These are phyloP conservation scores for Dinoponera quadriceps DNA, from an alignment of 1,140 invertebrate species.

Conservation along the genomic window DNA sequence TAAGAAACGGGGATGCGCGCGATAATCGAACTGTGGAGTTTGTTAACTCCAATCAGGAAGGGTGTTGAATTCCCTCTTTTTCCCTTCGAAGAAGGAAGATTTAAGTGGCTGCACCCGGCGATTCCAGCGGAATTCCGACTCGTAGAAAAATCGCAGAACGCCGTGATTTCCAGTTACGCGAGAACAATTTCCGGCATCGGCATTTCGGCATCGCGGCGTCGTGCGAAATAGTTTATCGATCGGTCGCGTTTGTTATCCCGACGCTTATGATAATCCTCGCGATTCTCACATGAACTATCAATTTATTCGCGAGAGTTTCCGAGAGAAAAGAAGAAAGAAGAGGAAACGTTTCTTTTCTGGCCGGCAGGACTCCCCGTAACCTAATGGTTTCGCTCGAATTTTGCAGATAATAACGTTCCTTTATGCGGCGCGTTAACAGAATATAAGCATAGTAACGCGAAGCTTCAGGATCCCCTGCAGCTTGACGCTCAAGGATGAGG, in stretches of 20 bases:
- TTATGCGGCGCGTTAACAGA: conserved; percentile 25
- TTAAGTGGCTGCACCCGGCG: not conserved
- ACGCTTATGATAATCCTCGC: not conserved
- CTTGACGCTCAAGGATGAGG: conserved; percentile 43
- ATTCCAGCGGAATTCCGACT: conserved; percentile 9
- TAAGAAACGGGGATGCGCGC: conserved; percentile 47
- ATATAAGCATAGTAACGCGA: conserved; percentile 30
- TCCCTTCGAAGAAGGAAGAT: conserved; percentile 32
- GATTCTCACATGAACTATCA: not conserved
- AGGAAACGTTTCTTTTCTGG: not conserved
- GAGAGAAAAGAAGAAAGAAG: not conserved
- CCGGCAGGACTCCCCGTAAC: too few species aligned
- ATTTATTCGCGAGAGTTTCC: not conserved
- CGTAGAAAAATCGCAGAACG: conserved; percentile 16
- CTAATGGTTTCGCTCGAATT: not conserved
- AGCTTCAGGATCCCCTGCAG: conserved; percentile 38
- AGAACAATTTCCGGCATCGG: not conserved
- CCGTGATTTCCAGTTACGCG: conserved; percentile 3
- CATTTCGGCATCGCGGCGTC: not conserved
- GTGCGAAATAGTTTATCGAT: conserved; percentile 30
- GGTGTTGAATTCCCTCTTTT: conserved; percentile 27
- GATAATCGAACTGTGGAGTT: conserved; percentile 37
- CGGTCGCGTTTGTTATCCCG: not conserved
- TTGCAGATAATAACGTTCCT: not conserved
- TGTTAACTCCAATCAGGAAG: conserved; percentile 35